A percentile compares a stretch with the other conserved stretches of the same genome.
Evolutionary conservation across 1,140 invertebrate species (phyloP).

Genomic region (Brachionus manjavacas): DNA sequence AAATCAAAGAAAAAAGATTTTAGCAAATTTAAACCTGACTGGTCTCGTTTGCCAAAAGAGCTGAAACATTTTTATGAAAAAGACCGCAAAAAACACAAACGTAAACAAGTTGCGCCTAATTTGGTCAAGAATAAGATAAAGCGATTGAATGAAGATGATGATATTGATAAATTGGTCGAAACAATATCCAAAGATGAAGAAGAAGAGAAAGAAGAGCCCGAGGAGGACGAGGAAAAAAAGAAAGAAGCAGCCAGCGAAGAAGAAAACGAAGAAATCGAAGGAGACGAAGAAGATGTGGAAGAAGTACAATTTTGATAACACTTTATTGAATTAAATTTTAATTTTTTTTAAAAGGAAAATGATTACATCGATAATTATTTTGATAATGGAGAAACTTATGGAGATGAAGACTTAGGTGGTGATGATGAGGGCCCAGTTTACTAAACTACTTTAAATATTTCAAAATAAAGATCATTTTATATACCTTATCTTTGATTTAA

Average conservation of each 20-base stretch:
- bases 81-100: neutral
- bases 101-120: neutral
- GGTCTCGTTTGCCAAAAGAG: conserved; percentile 27
- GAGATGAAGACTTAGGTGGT: conserved; percentile 33
- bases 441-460: neutral
- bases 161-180: conserved; percentile 18
- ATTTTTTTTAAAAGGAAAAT: conserved; percentile 9
- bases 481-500: neutral
- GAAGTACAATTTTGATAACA: neutral
- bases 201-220: neutral
- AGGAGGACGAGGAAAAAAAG: neutral
- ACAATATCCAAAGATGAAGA: neutral
- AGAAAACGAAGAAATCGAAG: neutral
- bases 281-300: conserved; percentile 15
- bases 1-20: conserved; percentile 9
- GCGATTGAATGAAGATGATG: neutral
- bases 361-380: conserved; percentile 40
- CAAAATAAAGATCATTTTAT: no score
- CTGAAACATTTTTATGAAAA: conserved; percentile 33
- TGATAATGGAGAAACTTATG: conserved; percentile 39
- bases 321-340: neutral
- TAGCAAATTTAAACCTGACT: conserved; percentile 10
- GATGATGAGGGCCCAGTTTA: neutral
- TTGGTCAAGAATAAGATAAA: conserved; percentile 15
- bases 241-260: neutral